Evolutionary conservation across 2,888 invertebrate genomes (phyloP), one percentile per base, ranked within the genome.

Genomic region (Diplolepis rosae): DNA sequence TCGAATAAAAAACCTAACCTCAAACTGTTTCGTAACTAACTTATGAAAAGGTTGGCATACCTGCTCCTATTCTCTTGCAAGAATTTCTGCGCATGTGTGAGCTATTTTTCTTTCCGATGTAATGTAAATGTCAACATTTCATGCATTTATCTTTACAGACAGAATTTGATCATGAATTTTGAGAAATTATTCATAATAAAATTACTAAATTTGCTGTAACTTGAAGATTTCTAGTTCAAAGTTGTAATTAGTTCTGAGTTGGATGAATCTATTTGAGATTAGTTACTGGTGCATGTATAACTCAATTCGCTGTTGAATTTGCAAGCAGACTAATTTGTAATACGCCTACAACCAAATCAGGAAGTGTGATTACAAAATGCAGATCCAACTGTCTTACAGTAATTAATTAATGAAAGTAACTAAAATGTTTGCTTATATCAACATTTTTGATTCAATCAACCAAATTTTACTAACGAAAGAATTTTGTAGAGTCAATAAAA

Each of bases 241-340:
- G 28, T 30, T 42, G 45, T 28, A 18, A 42, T 50, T 66, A 30
- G 45, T 66, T 4, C 13, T 24, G 48, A 66, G 22, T 48, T 45
- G 22, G 48, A 22, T 7, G 18, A 66, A 42, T 4, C 30, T 3
- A 56, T 56, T 48, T 30, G 48, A 66, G 32, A 48, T 24, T 30
- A 15, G 30, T 48, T 42, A 35, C n/a, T 39, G 39, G 15, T 39
- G 39, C 39, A 61, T 61, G 61, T 61, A 61, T 61, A 61, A 61
- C 61, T 39, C 61, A 61, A 61, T 61, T 61, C 61, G 39, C 61
- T 27, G 61, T 61, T 61, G 61, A 61, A 39, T 61, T 39, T 42
- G 24, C 39, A 61, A 42, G 39, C 39, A 61, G 22, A 39, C 22
- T 48, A 48, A n/a, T 45, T n/a, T 4, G 22, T 22, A 1, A 56